Percentiles rank a stretch among this genome's conserved stretches.
phyloP scores from a whole-genome alignment of 2,113 vertebrate species.

The Xenus cinereus region DNA sequence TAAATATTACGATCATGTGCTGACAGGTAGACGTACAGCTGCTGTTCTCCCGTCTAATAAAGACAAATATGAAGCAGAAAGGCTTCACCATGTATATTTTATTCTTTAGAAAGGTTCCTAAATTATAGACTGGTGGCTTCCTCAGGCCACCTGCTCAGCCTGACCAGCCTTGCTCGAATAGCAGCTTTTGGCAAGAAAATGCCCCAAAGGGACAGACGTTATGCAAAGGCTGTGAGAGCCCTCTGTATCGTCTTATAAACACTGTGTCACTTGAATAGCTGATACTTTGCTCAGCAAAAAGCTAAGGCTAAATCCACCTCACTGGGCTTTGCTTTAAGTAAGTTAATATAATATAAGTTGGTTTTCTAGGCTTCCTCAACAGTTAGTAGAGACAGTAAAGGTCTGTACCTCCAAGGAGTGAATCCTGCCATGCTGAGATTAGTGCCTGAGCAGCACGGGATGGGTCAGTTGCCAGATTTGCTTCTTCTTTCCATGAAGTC shows the following conservation, averaged over 20 bases:
- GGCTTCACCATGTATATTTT: not conserved
- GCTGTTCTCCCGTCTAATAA: not conserved
- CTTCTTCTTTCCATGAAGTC: not conserved
- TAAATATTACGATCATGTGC: not conserved
- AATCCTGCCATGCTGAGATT: not conserved
- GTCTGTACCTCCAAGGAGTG: not conserved
- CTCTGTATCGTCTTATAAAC: not conserved
- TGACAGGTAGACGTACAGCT: not conserved
- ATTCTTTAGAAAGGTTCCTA: not conserved
- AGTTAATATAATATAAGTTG: not conserved
- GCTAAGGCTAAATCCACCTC: not conserved
- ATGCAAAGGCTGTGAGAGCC: not conserved
- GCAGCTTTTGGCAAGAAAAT: not conserved
- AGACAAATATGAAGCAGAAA: not conserved
- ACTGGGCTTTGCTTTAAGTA: not conserved
- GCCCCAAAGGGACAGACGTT: not conserved
- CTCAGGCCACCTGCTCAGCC: not conserved
- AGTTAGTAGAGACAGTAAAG: not conserved
- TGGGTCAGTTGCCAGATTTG: fast-evolving
- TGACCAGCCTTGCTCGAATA: not conserved
- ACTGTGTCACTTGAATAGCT: not conserved
- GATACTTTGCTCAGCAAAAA: not conserved
- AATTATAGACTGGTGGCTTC: not conserved
- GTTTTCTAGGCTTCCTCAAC: not conserved
- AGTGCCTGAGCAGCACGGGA: fast-evolving